These are phyloP conservation scores for Leucania comma DNA, from an alignment of 2,888 invertebrate species.

Conservation along the genomic window DNA sequence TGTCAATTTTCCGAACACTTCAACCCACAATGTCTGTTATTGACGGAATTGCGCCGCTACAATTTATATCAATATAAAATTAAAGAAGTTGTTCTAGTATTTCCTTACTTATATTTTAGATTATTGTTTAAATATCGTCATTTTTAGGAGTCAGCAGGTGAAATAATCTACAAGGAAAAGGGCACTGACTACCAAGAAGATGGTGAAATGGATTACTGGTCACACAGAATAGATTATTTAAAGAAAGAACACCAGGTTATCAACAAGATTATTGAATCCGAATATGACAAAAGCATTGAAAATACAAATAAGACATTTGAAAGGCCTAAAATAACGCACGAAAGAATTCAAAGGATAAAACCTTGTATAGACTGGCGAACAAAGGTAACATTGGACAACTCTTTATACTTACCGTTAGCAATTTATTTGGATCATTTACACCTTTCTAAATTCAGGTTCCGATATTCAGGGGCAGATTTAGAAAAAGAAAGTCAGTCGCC, in stretches of 20 bases:
- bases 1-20: too few species aligned
- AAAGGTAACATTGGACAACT: slow-evolving; percentile 71
- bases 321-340: slow-evolving; percentile 73
- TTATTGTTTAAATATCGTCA: background rate
- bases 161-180: slow-evolving; percentile 72
- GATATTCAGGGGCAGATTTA: too few species aligned
- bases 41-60: background rate
- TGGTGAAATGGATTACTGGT: slow-evolving; percentile 82
- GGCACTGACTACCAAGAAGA: slow-evolving; percentile 65
- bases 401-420: too few species aligned
- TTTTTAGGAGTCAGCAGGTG: slow-evolving; percentile 73
- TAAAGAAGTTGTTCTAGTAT: background rate
- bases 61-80: background rate
- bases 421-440: too few species aligned
- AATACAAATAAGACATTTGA: slow-evolving; percentile 75
- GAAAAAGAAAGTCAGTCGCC: too few species aligned
- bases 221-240: slow-evolving; percentile 80
- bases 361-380: slow-evolving; percentile 83
- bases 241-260: slow-evolving; percentile 85
- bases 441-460: too few species aligned
- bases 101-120: background rate
- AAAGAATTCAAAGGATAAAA: slow-evolving; percentile 80
- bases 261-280: slow-evolving; percentile 83
- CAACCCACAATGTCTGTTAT: background rate
- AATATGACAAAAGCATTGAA: slow-evolving; percentile 83